A percentile compares a stretch with the other conserved stretches of the same genome.
phyloP scores from a whole-genome alignment of 2,113 vertebrate genomes.

The Polypterus bichir region DNA sequence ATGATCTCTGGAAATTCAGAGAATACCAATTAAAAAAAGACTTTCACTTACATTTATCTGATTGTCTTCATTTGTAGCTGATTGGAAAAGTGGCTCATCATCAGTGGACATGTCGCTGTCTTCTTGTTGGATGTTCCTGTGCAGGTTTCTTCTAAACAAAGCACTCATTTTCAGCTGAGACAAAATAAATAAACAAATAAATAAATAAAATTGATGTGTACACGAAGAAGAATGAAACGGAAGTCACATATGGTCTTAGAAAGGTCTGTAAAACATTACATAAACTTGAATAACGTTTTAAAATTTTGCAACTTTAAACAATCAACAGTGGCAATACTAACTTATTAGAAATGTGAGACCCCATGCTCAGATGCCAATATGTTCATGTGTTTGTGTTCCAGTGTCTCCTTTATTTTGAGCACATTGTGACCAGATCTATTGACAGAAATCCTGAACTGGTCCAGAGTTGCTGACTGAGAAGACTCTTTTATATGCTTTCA shows the following conservation, averaged over 20 bases:
- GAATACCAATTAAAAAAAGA: background rate
- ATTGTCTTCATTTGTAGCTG: constrained; percentile 12
- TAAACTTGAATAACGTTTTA: too few species aligned
- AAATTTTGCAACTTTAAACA: too few species aligned
- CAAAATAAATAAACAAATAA: too few species aligned
- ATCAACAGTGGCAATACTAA: background rate
- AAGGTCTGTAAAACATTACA: too few species aligned
- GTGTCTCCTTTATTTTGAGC: constrained; percentile 7
- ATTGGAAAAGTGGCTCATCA: constrained; percentile 14
- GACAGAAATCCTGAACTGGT: constrained; percentile 4
- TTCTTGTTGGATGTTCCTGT: background rate
- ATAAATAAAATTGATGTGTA: too few species aligned
- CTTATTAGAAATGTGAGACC: background rate
- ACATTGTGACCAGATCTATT: constrained; percentile 12
- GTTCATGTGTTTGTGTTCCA: background rate
- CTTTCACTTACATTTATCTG: constrained; percentile 3
- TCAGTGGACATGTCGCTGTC: constrained; percentile 16
- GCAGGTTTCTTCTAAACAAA: constrained; percentile 19
- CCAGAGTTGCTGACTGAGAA: constrained; percentile 16
- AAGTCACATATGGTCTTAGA: too few species aligned
- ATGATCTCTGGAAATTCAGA: background rate
- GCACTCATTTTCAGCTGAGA: constrained; percentile 13
- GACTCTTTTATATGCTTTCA: constrained; percentile 21
- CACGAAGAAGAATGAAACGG: too few species aligned
- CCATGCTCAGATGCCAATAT: too few species aligned